phyloP scores from a whole-genome alignment of 1,140 invertebrate species.

The Chionoecetes opilio region DNA sequence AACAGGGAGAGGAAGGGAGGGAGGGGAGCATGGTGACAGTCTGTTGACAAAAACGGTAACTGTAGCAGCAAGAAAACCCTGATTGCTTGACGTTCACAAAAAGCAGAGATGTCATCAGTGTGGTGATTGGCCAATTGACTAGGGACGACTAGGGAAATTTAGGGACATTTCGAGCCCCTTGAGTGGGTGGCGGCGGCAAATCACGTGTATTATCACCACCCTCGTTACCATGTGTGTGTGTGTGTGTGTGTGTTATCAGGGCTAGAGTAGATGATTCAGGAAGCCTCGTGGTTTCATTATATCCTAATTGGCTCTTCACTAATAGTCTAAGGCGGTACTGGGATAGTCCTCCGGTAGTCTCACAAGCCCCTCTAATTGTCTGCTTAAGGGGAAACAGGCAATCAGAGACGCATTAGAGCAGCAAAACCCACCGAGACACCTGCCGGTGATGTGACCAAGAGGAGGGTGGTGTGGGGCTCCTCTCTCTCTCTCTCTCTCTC shows the following conservation, averaged over 20 bases:
- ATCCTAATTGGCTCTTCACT: background rate
- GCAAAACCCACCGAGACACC: background rate
- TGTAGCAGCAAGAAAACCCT: background rate
- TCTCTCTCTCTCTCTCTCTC: background rate
- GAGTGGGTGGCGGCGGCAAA: background rate
- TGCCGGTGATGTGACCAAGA: background rate
- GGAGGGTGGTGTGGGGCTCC: background rate
- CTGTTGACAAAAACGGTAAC: background rate
- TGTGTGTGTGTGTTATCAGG: background rate
- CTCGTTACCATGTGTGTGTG: background rate
- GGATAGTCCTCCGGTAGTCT: background rate
- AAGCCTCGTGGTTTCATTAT: constrained; percentile 1
- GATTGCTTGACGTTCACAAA: background rate
- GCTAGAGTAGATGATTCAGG: background rate
- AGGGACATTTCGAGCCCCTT: background rate
- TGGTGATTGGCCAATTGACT: background rate
- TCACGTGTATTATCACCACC: constrained; percentile 17
- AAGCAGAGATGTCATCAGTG: background rate
- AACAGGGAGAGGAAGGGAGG: background rate
- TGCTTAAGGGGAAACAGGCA: background rate
- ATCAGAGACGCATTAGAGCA: background rate
- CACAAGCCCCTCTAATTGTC: background rate
- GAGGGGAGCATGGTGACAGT: background rate
- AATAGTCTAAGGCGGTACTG: background rate
- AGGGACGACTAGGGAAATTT: no score